Evolutionary conservation across 2,113 vertebrate species (phyloP).

Genomic region (Saccopteryx bilineata): DNA sequence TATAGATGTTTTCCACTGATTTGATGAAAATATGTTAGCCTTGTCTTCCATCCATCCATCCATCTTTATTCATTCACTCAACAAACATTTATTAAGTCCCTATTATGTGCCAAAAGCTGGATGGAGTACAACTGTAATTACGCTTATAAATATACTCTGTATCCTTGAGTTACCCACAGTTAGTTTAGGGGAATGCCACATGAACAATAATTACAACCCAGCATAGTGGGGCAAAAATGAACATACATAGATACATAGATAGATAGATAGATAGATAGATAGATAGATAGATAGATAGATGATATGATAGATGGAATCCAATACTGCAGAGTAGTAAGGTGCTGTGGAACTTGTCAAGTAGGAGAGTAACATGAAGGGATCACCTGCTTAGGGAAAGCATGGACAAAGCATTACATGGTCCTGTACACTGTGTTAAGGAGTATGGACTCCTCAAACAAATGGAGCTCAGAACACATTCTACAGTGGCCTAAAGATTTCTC

Average conservation of each 20-base stretch:
- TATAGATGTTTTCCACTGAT: not conserved
- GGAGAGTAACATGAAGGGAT: not conserved
- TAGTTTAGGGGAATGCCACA: not conserved
- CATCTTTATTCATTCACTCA: not conserved
- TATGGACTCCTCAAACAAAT: fast-evolving
- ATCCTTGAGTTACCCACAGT: not conserved
- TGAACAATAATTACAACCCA: not conserved
- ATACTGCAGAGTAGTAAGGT: not conserved
- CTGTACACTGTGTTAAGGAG: not conserved
- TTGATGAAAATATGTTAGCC: not conserved
- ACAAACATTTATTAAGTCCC: not conserved
- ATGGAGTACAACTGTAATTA: not conserved
- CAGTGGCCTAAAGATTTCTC: not conserved
- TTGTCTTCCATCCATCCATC: not conserved
- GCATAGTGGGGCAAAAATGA: not conserved
- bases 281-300: too few species aligned
- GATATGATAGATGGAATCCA: not conserved
- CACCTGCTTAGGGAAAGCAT: not conserved
- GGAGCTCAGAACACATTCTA: not conserved
- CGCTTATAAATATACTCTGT: not conserved
- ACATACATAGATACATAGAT: not conserved
- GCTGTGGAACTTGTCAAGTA: too few species aligned
- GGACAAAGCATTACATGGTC: not conserved
- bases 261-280: too few species aligned
- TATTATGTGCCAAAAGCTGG: not conserved